These are phyloP conservation scores for Antheraea pernyi DNA, from an alignment of 1,140 invertebrate genomes.

Conservation along the genomic window DNA sequence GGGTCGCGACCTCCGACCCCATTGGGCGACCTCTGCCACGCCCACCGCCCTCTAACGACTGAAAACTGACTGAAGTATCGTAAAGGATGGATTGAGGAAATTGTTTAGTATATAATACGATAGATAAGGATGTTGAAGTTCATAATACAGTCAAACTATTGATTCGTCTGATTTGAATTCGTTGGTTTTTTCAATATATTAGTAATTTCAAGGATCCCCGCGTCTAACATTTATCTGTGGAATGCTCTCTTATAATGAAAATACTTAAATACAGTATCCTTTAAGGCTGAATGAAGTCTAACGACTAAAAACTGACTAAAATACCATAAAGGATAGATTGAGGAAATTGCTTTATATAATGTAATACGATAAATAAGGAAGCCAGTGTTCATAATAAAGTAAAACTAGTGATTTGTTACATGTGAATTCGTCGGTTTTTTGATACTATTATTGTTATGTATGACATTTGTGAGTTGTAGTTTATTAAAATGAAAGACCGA, in stretches of 20 bases:
- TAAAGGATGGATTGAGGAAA: conserved; percentile 33
- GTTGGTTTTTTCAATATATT: no score
- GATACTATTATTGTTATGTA: no score
- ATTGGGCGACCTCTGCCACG: conserved; percentile 60
- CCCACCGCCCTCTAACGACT: conserved; percentile 43
- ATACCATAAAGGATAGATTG: no score
- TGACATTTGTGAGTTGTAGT: no score
- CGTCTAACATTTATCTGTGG: no score
- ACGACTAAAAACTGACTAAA: no score
- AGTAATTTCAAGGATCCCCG: no score
- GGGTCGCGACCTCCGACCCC: conserved; percentile 69
- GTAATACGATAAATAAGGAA: not conserved
- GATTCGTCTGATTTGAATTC: not conserved
- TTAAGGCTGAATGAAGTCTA: not conserved
- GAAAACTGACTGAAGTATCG: conserved; percentile 39
- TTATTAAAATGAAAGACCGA: no score
- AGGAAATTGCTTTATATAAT: conserved; percentile 9
- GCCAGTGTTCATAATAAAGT: not conserved
- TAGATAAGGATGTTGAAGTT: not conserved
- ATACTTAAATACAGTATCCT: no score
- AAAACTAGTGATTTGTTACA: not conserved
- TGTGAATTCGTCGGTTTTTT: not conserved
- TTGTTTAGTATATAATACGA: not conserved
- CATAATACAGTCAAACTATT: not conserved
- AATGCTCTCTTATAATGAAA: no score